These are phyloP conservation scores for Oreocharis arfaki DNA, from an alignment of 2,113 vertebrate species.

Conservation along the genomic window DNA sequence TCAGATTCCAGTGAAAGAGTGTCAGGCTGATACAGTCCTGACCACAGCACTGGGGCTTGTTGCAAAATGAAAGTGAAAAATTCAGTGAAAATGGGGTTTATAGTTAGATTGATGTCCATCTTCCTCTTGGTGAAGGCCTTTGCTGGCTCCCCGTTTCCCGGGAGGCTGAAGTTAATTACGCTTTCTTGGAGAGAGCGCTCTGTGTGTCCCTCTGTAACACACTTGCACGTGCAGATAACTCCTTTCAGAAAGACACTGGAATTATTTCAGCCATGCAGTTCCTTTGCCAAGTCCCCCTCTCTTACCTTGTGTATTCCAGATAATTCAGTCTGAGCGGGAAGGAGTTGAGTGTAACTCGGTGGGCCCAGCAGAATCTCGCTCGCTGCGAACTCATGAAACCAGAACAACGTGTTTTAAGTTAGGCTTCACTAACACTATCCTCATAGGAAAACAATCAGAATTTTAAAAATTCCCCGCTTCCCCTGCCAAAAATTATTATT, in stretches of 20 bases:
- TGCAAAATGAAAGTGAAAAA: background rate
- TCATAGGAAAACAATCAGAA: constrained; percentile 64
- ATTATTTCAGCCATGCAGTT: background rate
- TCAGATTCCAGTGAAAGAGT: background rate
- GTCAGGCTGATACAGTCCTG: background rate
- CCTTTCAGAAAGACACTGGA: background rate
- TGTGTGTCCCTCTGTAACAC: background rate
- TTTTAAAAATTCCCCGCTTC: constrained; percentile 39
- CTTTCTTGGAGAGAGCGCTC: background rate
- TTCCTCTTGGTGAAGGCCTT: background rate
- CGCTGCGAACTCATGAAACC: background rate
- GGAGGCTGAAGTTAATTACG: background rate
- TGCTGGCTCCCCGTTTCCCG: background rate
- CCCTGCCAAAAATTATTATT: constrained; percentile 58
- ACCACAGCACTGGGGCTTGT: background rate
- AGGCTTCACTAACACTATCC: constrained; percentile 21
- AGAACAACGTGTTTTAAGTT: constrained; percentile 49
- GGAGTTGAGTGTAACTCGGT: background rate
- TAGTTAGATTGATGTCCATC: background rate
- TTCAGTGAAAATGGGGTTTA: background rate
- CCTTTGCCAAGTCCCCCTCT: background rate
- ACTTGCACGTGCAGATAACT: background rate
- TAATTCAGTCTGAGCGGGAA: background rate
- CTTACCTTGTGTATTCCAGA: background rate
- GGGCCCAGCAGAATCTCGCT: background rate